Conservation (phyloP, 2,797 vertebrate genomes). For the Neostethus bicornis region DNA sequence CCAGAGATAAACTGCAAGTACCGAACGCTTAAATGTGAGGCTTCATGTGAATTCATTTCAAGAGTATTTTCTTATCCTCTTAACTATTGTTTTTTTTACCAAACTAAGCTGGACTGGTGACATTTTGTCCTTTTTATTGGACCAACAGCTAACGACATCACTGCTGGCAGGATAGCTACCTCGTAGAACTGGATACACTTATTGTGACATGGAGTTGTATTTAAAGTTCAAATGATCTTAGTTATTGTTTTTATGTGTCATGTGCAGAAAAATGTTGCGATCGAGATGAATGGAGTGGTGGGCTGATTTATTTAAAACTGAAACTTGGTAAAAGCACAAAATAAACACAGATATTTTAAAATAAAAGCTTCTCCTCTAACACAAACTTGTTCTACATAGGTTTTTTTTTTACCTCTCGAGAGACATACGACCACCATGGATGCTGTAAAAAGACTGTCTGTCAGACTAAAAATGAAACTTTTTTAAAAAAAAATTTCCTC, state of each 20-base stretch:
- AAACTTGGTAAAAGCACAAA: not conserved
- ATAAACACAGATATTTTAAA: too few relatives aligned
- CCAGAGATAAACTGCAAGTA: constrained; percentile 25
- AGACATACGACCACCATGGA: not conserved
- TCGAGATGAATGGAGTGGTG: not conserved
- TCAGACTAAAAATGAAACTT: too few relatives aligned
- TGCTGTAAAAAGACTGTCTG: not conserved
- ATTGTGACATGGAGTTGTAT: not conserved
- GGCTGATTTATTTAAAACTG: not conserved
- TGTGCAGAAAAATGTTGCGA: not conserved
- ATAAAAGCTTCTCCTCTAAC: not conserved
- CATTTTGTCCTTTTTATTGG: not conserved
- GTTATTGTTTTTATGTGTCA: not conserved
- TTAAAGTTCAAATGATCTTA: not conserved
- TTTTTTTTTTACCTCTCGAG: not conserved
- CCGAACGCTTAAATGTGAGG: constrained; percentile 18
- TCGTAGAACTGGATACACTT: not conserved
- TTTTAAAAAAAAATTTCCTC: not conserved
- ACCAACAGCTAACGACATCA: not conserved
- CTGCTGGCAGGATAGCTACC: not conserved
- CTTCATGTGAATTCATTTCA: constrained; percentile 16
- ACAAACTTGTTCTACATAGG: not conserved
- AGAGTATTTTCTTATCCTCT: constrained; percentile 7
- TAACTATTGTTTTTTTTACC: constrained; percentile 2
- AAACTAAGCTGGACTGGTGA: constrained; percentile 2